Evolutionary conservation across 2,113 vertebrate genomes (phyloP).

Genomic region (Mesoclemmys tuberculata): DNA sequence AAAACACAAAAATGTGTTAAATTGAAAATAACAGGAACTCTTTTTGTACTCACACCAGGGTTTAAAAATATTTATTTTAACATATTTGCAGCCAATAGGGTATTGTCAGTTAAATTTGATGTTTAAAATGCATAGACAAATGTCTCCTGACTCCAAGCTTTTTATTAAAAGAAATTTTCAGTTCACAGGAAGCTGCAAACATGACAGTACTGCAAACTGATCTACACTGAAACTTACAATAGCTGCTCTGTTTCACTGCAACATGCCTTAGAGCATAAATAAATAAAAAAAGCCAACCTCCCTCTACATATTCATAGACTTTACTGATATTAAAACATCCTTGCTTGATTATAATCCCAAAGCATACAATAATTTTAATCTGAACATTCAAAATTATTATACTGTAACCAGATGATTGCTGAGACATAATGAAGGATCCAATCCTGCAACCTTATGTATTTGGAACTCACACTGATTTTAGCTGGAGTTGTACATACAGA

Average conservation of each 20-base stretch:
- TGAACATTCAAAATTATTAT: background rate
- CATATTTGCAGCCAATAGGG: background rate
- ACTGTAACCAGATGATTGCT: background rate
- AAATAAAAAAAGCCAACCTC: background rate
- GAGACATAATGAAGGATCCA: conserved; percentile 8
- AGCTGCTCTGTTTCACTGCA: conserved; percentile 42
- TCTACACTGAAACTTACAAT: conserved; percentile 41
- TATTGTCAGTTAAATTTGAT: background rate
- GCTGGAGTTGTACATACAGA: background rate
- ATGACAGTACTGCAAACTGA: conserved; percentile 31
- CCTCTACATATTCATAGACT: background rate
- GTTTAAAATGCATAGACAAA: conserved; percentile 41
- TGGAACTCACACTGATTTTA: background rate
- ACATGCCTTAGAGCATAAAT: background rate
- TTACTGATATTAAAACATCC: background rate
- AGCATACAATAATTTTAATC: background rate
- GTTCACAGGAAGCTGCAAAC: conserved; percentile 56
- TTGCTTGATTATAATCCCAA: background rate
- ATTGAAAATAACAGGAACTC: background rate
- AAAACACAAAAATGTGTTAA: background rate
- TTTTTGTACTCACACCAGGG: background rate
- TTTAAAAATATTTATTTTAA: background rate
- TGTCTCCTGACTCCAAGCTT: conserved; percentile 2
- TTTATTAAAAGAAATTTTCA: conserved; percentile 28
- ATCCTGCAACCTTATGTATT: background rate